phyloP scores from a whole-genome alignment of 1,140 invertebrate genomes.

The Paramacrobiotus metropolitanus region DNA sequence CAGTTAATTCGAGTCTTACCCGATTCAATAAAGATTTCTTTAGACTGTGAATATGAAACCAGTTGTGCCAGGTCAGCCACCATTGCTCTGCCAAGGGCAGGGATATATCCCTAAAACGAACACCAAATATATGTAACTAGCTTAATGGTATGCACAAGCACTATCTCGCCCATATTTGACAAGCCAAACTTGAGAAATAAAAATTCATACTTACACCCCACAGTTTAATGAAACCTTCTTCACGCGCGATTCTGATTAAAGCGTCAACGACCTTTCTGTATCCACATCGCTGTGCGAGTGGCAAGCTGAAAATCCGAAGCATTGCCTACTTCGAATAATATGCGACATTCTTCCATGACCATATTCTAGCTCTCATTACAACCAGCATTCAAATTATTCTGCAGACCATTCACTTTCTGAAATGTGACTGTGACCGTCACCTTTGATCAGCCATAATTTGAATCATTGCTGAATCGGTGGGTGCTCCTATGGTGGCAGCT shows the following conservation, averaged over 20 bases:
- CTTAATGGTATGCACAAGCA: too few species aligned
- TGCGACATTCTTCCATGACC: too few species aligned
- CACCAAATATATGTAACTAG: too few species aligned
- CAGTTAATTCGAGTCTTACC: constrained; percentile 19
- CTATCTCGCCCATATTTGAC: too few species aligned
- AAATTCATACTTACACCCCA: constrained; percentile 63
- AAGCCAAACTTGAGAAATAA: too few species aligned
- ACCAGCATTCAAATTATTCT: too few species aligned
- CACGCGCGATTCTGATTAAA: constrained; percentile 51
- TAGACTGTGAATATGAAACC: constrained; percentile 82
- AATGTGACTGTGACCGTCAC: constrained; percentile 16
- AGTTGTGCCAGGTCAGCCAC: constrained; percentile 93
- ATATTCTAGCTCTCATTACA: too few species aligned
- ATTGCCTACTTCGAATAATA: too few species aligned
- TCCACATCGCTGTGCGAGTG: constrained; percentile 57
- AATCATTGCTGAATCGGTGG: constrained; percentile 73
- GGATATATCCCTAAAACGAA: constrained; percentile 28
- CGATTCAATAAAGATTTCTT: constrained; percentile 34
- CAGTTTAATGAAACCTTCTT: constrained; percentile 67
- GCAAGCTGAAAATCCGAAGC: constrained; percentile 34
- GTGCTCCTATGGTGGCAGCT: constrained; percentile 76
- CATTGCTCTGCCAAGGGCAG: constrained; percentile 41
- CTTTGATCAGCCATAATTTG: constrained; percentile 92
- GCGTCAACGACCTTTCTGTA: constrained; percentile 86
- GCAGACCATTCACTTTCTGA: too few species aligned